These are phyloP conservation scores for Radopholus similis DNA, from an alignment of 1,140 invertebrate genomes.

Conservation along the genomic window DNA sequence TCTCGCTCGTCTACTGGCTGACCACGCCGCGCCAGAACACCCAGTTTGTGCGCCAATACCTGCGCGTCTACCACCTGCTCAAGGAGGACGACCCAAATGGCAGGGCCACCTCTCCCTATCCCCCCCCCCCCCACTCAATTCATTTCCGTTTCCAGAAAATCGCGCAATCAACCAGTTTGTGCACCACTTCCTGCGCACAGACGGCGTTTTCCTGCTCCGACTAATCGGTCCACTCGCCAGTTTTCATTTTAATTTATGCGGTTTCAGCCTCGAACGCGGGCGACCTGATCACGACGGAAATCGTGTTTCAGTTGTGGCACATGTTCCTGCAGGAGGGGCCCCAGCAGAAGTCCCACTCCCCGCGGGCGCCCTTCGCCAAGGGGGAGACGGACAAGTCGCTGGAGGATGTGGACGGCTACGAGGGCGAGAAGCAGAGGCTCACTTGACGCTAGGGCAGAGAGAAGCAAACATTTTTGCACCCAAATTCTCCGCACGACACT, in stretches of 20 bases:
- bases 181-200: slow-evolving; percentile 40
- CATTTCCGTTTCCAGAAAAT: slow-evolving; percentile 36
- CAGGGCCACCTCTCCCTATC: no score
- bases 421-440: background rate
- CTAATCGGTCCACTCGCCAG: slow-evolving; percentile 24
- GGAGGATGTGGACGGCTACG: slow-evolving; percentile 19
- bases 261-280: slow-evolving; percentile 52
- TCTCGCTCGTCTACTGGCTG: slow-evolving; percentile 53
- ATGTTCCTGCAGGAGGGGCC: slow-evolving; percentile 42
- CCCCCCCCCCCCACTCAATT: no score
- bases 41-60: slow-evolving; percentile 16
- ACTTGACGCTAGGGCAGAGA: background rate
- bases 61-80: slow-evolving; percentile 27
- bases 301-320: slow-evolving; percentile 52
- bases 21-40: slow-evolving; percentile 15
- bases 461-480: no score
- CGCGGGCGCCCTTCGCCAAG: slow-evolving; percentile 18
- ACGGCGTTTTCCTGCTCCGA: slow-evolving; percentile 60
- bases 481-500: no score
- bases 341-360: slow-evolving; percentile 16
- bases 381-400: background rate
- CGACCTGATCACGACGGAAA: slow-evolving; percentile 55
- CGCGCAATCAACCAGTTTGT: slow-evolving; percentile 58
- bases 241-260: background rate
- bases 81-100: slow-evolving; percentile 31